Base-by-base conservation (phyloP, 1,140 invertebrate genomes). In the Holcopasites calliopsidis region DNA sequence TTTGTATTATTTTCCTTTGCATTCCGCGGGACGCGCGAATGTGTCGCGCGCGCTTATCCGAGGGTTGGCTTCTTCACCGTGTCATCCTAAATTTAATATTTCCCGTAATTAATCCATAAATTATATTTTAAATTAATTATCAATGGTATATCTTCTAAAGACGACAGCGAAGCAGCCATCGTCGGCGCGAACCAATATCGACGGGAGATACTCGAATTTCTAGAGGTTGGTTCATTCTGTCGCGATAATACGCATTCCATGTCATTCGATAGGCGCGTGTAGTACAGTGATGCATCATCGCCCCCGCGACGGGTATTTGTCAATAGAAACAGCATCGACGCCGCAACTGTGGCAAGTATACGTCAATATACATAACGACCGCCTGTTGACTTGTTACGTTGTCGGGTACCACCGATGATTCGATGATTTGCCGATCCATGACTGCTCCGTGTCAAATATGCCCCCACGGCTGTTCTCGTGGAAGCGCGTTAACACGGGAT, bases 351-450 rank as follows among this genome's bases (percentile, higher is more conserved):
- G 86, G 83, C 85, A 88, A 88, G 86, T 86, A 87, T 85, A 86
- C 79, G 74, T 79, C 82, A 84, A 85, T 88, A 88, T 88, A 88
- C 84, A 90, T 89, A 89, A 88, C 87, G 88, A 84, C 83, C 78
- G 84, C 87, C 84, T 89, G 89, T 91, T 91, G 88, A 91, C 88
- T 91, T 91, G 90, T 90, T 90, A 91, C 89, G 88, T 89, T 91
- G 90, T 90, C 89, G 87, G 88, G 89, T 86, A 85, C 88, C 85
- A 85, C 77, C 73, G 84, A 80, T 84, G 79, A 88, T 90, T 90
- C 88, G 86, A 90, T 90, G 87, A 91, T 91, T 91, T 91, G 89
- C 88, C 87, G 88, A 91, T 89, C 86, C 85, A 84, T 85, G 85
- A 86, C 85, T 87, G 79, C 72, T 71, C 79, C 88, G 88, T 90